phyloP scores from a whole-genome alignment of 2,797 vertebrate genomes.

The Darevskia mixta region DNA sequence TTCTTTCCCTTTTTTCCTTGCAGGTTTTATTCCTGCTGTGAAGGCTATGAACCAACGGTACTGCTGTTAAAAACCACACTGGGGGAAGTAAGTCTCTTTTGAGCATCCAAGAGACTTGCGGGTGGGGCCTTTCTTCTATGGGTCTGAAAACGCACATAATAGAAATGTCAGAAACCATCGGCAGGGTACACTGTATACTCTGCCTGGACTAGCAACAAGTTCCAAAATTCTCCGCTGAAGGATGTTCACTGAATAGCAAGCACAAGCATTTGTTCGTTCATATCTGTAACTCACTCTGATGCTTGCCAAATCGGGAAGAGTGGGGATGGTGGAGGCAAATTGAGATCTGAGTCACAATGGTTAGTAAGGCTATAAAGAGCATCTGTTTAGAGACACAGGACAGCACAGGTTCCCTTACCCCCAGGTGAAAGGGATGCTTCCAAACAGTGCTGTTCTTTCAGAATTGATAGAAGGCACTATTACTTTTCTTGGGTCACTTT shows the following conservation, averaged over 20 bases:
- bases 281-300: neutral
- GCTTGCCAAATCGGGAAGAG: neutral
- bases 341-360: neutral
- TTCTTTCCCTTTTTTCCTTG: slow-evolving; percentile 24
- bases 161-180: too few relatives aligned
- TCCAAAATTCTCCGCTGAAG: neutral
- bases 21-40: slow-evolving; percentile 86
- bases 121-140: neutral
- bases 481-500: neutral
- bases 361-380: neutral
- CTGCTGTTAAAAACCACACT: slow-evolving; percentile 85
- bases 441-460: neutral
- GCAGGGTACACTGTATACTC: neutral
- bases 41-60: slow-evolving; percentile 84
- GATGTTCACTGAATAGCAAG: neutral
- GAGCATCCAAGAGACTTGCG: neutral
- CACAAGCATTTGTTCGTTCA: neutral
- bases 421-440: neutral
- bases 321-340: neutral
- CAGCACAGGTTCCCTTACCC: neutral
- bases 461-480: neutral
- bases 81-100: slow-evolving; percentile 80
- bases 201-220: neutral
- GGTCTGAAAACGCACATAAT: neutral
- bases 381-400: neutral